phyloP scores from a whole-genome alignment of 2,797 vertebrate species.

The Distichodus sexfasciatus region DNA sequence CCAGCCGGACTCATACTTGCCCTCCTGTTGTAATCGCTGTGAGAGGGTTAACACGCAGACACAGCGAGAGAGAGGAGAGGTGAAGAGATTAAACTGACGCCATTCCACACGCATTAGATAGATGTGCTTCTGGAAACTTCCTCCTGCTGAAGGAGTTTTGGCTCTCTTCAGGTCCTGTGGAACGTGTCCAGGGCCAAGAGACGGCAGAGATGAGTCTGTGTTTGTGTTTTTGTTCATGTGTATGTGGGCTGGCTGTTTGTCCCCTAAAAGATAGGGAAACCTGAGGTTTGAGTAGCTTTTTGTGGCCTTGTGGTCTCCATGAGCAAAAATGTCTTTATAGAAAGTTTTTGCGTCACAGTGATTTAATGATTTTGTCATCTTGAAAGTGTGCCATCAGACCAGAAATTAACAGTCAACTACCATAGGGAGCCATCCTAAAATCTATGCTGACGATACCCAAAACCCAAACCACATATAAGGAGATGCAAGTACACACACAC shows the following conservation, averaged over 20 bases:
- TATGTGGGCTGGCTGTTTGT: too few species aligned
- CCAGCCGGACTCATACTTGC: neutral
- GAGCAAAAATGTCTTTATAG: too few species aligned
- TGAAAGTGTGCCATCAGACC: too few species aligned
- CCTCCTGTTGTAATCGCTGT: neutral
- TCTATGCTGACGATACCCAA: too few species aligned
- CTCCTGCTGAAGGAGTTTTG: conserved; percentile 11
- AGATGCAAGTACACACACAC: neutral
- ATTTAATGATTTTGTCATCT: too few species aligned
- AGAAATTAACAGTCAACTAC: too few species aligned
- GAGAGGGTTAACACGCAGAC: neutral
- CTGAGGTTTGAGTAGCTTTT: too few species aligned
- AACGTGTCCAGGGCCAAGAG: conserved; percentile 15
- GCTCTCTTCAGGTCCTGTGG: neutral
- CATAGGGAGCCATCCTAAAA: too few species aligned
- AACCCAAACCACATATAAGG: too few species aligned
- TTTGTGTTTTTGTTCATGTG: neutral
- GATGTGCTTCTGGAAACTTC: conserved; percentile 26
- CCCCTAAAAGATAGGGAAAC: too few species aligned
- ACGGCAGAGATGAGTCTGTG: conserved; percentile 5
- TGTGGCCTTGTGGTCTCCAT: too few species aligned
- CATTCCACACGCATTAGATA: conserved; percentile 18
- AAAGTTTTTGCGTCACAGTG: too few species aligned
- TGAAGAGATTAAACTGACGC: conserved; percentile 18
- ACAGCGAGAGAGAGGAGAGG: neutral